A percentile compares a stretch with the other conserved stretches of the same genome.
These are phyloP conservation scores for Channa maculata DNA, from an alignment of 2,113 vertebrate genomes.

Conservation along the genomic window DNA sequence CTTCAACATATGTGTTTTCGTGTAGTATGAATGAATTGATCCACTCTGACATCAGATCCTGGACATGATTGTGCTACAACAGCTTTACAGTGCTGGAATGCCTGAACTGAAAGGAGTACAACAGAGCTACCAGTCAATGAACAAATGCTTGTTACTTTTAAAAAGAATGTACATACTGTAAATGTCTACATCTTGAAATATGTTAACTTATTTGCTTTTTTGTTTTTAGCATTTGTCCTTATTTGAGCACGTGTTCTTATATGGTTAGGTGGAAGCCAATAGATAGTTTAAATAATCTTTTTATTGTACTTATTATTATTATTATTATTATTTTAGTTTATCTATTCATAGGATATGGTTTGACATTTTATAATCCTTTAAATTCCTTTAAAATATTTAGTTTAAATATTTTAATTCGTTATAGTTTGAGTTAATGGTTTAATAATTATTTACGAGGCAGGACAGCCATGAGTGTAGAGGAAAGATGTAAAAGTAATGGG, in stretches of 20 bases:
- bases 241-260: conserved; percentile 60
- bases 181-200: conserved; percentile 73
- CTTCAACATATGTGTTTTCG: conserved; percentile 43
- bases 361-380: conserved; percentile 1
- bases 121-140: conserved; percentile 51
- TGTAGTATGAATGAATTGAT: conserved; percentile 32
- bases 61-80: conserved; percentile 15
- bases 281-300: conserved; percentile 75
- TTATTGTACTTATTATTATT: conserved; percentile 30
- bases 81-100: conserved; percentile 40
- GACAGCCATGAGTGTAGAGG: conserved; percentile 12
- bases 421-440: conserved; percentile 22
- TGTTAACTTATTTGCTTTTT: conserved; percentile 79
- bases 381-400: conserved; percentile 9
- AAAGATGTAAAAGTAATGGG: conserved; percentile 10
- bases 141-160: conserved; percentile 67
- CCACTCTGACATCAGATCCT: conserved; percentile 45
- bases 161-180: conserved; percentile 84
- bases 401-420: conserved; percentile 3
- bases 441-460: conserved; percentile 25
- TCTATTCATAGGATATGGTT: conserved; percentile 47
- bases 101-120: conserved; percentile 25
- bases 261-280: conserved; percentile 72
- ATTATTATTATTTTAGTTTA: conserved; percentile 41
- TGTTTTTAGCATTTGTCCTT: conserved; percentile 67